Conservation (phyloP, 2,797 vertebrate species). For the Lepus townsendii region DNA sequence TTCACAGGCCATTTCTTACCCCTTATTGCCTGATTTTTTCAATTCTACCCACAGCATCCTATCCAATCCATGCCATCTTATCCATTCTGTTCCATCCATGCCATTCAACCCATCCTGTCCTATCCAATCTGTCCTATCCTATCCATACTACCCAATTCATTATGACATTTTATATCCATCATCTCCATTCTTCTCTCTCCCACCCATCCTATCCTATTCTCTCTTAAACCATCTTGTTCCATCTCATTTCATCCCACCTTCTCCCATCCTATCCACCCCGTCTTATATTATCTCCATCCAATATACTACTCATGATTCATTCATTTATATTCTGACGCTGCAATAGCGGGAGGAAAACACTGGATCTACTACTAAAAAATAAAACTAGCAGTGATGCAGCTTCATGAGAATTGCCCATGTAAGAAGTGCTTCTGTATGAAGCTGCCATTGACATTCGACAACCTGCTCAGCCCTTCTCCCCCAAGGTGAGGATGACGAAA, state of each 20-base stretch:
- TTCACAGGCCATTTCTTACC: neutral
- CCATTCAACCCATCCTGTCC: neutral
- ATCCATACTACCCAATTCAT: too few species aligned
- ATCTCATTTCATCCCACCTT: neutral
- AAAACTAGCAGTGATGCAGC: neutral
- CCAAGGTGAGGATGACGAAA: neutral
- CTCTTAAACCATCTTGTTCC: neutral
- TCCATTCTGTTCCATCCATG: neutral
- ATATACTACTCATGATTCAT: neutral
- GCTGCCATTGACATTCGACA: neutral
- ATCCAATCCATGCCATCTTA: too few species aligned
- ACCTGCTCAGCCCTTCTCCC: neutral
- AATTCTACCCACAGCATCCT: neutral
- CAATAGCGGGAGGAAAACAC: neutral
- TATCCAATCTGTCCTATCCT: neutral
- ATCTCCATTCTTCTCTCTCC: too few species aligned
- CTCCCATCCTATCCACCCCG: neutral
- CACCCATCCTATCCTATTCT: too few species aligned
- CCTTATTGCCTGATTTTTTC: neutral
- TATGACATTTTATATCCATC: too few species aligned
- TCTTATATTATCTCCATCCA: neutral
- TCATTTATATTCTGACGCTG: slow-evolving; percentile 1
- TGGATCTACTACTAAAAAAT: slow-evolving; percentile 17
- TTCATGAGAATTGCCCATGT: neutral
- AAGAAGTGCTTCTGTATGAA: neutral